phyloP scores from a whole-genome alignment of 2,888 invertebrate genomes.

The Acleris emargana region DNA sequence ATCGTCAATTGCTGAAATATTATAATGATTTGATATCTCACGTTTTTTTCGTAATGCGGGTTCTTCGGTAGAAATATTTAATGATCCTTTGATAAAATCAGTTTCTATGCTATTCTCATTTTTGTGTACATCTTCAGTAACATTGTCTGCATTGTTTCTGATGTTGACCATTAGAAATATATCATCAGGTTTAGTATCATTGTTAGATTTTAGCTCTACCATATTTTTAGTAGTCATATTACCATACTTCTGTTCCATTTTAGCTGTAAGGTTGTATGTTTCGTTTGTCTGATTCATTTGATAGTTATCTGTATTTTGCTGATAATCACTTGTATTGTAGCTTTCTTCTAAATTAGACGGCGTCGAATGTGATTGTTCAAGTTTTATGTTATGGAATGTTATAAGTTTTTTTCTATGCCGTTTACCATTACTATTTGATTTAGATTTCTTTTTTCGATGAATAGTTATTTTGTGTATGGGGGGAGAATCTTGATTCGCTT shows the following conservation, averaged over 20 bases:
- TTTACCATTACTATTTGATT: slow-evolving; percentile 57
- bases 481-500: slow-evolving; percentile 50
- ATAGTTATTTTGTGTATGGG: slow-evolving; percentile 65
- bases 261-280: slow-evolving; percentile 38
- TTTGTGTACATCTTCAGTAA: slow-evolving; percentile 48
- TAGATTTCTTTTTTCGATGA: slow-evolving; percentile 72
- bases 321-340: slow-evolving; percentile 41
- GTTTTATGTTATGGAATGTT: slow-evolving; percentile 62
- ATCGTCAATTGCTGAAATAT: slow-evolving; percentile 11
- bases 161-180: slow-evolving; percentile 59
- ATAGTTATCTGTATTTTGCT: slow-evolving; percentile 42
- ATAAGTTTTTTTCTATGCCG: slow-evolving; percentile 69
- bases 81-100: slow-evolving; percentile 49
- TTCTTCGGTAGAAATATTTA: slow-evolving; percentile 49
- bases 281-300: slow-evolving; percentile 38
- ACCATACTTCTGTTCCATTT: slow-evolving; percentile 34
- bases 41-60: slow-evolving; percentile 55
- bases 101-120: slow-evolving; percentile 66
- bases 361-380: slow-evolving; percentile 51
- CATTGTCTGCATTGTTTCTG: slow-evolving; percentile 50
- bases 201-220: slow-evolving; percentile 41
- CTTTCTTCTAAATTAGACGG: slow-evolving; percentile 46
- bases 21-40: slow-evolving; percentile 38
- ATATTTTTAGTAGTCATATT: slow-evolving; percentile 45
- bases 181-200: slow-evolving; percentile 53